Evolutionary conservation across 2,888 invertebrate genomes (phyloP).

Genomic region (Idaea straminata): DNA sequence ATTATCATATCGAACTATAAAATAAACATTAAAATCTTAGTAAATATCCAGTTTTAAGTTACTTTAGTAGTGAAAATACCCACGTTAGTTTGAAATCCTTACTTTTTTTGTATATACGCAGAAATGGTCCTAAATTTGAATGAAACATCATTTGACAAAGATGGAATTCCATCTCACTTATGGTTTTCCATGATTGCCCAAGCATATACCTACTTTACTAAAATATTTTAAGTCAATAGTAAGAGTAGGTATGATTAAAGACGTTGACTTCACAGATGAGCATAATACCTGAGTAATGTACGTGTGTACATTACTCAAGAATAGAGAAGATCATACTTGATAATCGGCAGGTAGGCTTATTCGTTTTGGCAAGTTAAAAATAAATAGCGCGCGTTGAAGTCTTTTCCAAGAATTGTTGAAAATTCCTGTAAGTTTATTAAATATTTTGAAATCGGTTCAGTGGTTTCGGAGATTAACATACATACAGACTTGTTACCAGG

Average conservation of each 20-base stretch:
- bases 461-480: too few species aligned
- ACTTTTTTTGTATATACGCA: too few species aligned
- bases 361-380: background rate
- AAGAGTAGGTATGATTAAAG: background rate
- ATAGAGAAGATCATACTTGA: too few species aligned
- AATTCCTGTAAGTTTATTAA: background rate
- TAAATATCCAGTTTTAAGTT: too few species aligned
- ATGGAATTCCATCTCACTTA: background rate
- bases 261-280: background rate
- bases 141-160: background rate
- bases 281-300: background rate
- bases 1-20: too few species aligned
- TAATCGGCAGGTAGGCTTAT: background rate
- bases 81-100: too few species aligned
- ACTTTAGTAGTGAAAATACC: too few species aligned
- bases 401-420: constrained; percentile 20
- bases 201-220: background rate
- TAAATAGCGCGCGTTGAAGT: constrained; percentile 25
- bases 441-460: too few species aligned
- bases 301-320: background rate
- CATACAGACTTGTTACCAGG: too few species aligned
- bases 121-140: background rate
- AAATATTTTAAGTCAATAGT: background rate
- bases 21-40: too few species aligned
- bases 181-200: background rate